phyloP scores from a whole-genome alignment of 2,113 vertebrate species.

The Varanus komodoensis region DNA sequence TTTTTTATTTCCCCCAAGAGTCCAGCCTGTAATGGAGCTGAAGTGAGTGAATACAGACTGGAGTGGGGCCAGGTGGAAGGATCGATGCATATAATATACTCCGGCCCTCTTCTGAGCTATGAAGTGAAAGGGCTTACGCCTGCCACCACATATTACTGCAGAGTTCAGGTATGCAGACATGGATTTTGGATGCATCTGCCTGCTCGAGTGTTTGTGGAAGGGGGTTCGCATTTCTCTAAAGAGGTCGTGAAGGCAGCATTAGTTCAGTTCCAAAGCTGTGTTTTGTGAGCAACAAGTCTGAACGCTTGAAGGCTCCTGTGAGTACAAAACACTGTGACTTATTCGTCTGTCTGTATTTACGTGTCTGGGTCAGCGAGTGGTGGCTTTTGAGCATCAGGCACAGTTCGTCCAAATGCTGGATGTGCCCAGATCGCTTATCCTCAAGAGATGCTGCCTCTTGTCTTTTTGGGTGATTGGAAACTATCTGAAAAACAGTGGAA shows the following conservation, averaged over 20 bases:
- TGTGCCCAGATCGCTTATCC: neutral
- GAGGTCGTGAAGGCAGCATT: neutral
- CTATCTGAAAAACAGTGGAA: neutral
- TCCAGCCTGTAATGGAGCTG: slow-evolving; percentile 77
- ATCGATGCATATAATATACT: slow-evolving; percentile 76
- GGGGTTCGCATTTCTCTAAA: neutral
- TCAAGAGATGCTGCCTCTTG: neutral
- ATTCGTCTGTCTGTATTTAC: neutral
- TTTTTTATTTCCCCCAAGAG: slow-evolving; percentile 59
- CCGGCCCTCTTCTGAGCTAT: slow-evolving; percentile 75
- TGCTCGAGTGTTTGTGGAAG: too few species aligned
- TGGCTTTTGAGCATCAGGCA: neutral
- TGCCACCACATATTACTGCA: slow-evolving; percentile 82
- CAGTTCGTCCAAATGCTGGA: neutral
- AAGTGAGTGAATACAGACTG: slow-evolving; percentile 78
- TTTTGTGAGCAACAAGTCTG: neutral
- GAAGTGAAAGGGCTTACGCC: slow-evolving; percentile 81
- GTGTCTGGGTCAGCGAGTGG: neutral
- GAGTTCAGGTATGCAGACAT: slow-evolving; percentile 79
- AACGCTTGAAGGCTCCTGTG: neutral
- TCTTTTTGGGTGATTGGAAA: neutral
- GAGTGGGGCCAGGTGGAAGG: slow-evolving; percentile 81
- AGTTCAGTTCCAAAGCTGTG: neutral
- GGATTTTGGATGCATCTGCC: neutral
- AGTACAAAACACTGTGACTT: neutral